Conservation (phyloP, 2,888 invertebrate genomes). For the Sinhomidia bicolor region DNA sequence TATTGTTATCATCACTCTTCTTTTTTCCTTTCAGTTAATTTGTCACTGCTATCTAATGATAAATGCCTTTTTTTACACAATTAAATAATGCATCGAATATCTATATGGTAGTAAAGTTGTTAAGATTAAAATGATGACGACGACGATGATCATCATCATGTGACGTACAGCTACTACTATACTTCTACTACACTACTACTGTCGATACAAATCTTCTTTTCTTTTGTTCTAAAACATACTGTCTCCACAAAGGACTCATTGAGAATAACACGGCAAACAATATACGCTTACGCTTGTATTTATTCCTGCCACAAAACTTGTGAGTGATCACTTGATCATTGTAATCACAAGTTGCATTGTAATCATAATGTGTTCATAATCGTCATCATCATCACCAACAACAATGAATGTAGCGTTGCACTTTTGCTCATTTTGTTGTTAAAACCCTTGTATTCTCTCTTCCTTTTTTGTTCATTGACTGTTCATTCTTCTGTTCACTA, state of each 20-base stretch:
- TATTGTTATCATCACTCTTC: slow-evolving; percentile 13
- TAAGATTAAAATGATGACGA: not conserved
- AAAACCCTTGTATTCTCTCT: slow-evolving; percentile 20
- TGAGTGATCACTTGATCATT: slow-evolving; percentile 45
- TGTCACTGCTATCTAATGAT: slow-evolving; percentile 39
- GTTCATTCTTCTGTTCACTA: not conserved
- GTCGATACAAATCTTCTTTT: no score
- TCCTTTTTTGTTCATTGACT: not conserved
- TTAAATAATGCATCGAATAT: not conserved
- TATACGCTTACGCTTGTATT: not conserved
- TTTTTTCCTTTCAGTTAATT: slow-evolving; percentile 21
- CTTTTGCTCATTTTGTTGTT: slow-evolving; percentile 51
- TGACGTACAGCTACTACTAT: no score
- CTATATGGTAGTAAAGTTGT: not conserved
- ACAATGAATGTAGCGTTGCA: slow-evolving; percentile 41
- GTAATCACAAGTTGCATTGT: slow-evolving; percentile 29
- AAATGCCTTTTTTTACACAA: not conserved
- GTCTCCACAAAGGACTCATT: not conserved
- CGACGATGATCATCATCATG: not conserved
- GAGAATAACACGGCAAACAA: not conserved
- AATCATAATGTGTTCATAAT: not conserved
- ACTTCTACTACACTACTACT: no score
- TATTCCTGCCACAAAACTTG: not conserved
- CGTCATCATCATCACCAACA: not conserved
- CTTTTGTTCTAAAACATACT: not conserved